phyloP scores from a whole-genome alignment of 2,888 invertebrate species.

The Mesoligia furuncula region DNA sequence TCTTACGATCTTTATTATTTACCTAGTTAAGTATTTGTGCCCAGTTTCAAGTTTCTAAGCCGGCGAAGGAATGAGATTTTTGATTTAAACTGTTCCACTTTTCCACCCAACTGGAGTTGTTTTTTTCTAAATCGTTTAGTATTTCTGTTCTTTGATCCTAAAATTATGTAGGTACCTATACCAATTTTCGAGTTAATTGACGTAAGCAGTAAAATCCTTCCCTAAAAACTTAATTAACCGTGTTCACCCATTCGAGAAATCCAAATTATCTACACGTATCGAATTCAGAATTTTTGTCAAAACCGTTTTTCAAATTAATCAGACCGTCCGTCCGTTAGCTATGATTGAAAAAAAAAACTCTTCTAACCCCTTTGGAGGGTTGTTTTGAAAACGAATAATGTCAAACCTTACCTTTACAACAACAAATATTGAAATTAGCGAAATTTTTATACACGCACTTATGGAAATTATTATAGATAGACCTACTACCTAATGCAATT shows the following conservation, averaged over 20 bases:
- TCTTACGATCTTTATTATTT: background rate
- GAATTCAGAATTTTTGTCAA: background rate
- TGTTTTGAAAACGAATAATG: no score
- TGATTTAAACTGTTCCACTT: background rate
- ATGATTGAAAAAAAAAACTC: no score
- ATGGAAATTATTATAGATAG: no score
- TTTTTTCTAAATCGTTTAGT: background rate
- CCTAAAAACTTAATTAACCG: background rate
- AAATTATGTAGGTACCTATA: background rate
- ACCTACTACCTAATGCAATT: no score
- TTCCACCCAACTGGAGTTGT: background rate
- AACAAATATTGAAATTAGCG: no score
- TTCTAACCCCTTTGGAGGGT: no score
- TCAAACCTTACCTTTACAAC: no score
- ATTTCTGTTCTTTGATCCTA: background rate
- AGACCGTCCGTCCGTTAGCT: no score
- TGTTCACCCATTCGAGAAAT: background rate
- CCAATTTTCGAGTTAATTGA: background rate
- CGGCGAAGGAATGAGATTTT: background rate
- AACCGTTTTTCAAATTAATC: background rate
- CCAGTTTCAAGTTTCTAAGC: no score
- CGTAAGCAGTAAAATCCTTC: background rate
- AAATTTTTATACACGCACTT: no score
- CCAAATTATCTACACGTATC: background rate
- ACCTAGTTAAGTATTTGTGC: background rate